Conservation (phyloP, 2,113 vertebrate genomes). For the Octodon degus region DNA sequence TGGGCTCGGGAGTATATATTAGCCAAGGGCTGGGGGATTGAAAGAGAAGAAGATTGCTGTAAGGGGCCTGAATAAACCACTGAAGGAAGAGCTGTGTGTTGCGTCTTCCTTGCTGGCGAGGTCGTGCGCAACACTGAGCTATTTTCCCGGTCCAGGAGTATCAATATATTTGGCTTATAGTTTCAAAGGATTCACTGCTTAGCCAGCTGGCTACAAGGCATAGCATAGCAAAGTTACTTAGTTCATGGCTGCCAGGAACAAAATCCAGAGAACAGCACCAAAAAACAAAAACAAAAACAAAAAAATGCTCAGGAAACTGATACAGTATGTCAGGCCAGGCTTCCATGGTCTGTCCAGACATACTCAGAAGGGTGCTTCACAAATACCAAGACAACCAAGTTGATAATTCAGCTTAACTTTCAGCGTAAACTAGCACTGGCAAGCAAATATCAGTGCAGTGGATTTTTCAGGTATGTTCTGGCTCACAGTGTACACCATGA, state of each 20-base stretch:
- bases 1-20: too few relatives aligned
- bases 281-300: too few relatives aligned
- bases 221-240: not conserved
- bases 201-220: not conserved
- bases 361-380: not conserved
- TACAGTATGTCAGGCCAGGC: not conserved
- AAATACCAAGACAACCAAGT: not conserved
- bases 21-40: too few relatives aligned
- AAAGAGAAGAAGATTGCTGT: too few relatives aligned
- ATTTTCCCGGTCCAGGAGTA: not conserved
- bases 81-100: too few relatives aligned
- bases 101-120: too few relatives aligned
- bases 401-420: not conserved
- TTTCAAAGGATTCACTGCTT: not conserved
- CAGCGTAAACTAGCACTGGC: not conserved
- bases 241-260: not conserved
- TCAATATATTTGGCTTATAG: not conserved
- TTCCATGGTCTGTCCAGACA: not conserved
- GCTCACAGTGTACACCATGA: conserved; percentile 40
- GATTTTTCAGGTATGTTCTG: not conserved
- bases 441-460: not conserved
- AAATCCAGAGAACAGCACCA: not conserved
- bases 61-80: too few relatives aligned
- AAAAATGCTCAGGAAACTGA: not conserved
- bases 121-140: too few relatives aligned